A percentile compares a stretch with the other conserved stretches of the same genome.
These are phyloP conservation scores for Mormoops blainvillei DNA, from an alignment of 2,113 vertebrate species.

Conservation along the genomic window DNA sequence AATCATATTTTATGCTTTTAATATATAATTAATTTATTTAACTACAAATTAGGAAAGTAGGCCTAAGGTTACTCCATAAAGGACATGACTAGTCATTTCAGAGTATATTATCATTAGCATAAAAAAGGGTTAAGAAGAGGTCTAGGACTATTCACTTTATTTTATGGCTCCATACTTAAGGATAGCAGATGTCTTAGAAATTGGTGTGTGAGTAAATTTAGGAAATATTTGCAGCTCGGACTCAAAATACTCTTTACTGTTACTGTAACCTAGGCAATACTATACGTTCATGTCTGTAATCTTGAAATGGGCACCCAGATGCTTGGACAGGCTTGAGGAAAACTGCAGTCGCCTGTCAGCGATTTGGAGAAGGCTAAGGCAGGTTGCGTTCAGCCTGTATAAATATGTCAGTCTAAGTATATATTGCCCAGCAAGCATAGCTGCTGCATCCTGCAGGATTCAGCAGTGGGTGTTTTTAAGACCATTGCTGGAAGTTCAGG, in stretches of 20 bases:
- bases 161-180: neutral
- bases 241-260: neutral
- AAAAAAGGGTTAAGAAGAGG: slow-evolving; percentile 28
- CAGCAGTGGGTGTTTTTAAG: neutral
- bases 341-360: neutral
- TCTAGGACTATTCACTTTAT: neutral
- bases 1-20: slow-evolving; percentile 1
- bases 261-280: neutral
- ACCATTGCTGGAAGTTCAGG: neutral
- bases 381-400: neutral
- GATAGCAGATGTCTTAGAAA: slow-evolving; percentile 32
- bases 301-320: neutral
- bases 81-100: neutral
- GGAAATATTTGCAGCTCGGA: slow-evolving; percentile 5
- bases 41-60: slow-evolving; percentile 17
- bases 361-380: neutral
- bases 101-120: neutral
- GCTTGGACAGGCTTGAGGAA: neutral
- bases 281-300: neutral
- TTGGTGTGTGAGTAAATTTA: neutral
- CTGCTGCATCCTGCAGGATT: neutral
- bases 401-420: neutral
- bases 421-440: neutral
- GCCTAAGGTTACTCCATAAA: neutral
- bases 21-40: neutral